Evolutionary conservation across 2,113 vertebrate species (phyloP).

Genomic region (Spheniscus mendiculus): DNA sequence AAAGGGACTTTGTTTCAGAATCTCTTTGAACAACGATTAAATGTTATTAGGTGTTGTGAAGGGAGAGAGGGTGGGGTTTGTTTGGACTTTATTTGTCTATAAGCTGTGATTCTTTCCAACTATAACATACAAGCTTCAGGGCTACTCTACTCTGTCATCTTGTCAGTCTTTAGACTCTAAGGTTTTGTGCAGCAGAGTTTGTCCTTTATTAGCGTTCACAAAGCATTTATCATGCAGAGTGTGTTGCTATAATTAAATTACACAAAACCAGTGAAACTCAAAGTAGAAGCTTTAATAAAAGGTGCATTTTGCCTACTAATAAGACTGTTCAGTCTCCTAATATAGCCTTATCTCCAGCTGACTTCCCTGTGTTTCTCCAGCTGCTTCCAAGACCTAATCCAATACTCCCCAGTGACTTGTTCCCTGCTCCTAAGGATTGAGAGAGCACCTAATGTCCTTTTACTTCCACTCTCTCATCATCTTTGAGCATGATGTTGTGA

Average conservation of each 20-base stretch:
- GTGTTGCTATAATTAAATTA: neutral
- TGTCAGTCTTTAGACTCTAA: neutral
- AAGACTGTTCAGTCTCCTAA: neutral
- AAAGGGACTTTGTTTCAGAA: neutral
- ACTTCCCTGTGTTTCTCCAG: neutral
- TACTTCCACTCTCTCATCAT: fast-evolving
- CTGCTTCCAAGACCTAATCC: neutral
- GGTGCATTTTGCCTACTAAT: neutral
- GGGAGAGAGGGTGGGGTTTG: neutral
- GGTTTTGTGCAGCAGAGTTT: neutral
- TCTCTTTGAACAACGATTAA: neutral
- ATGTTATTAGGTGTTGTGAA: neutral
- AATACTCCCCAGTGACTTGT: neutral
- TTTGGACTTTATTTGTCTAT: neutral
- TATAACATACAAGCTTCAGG: neutral
- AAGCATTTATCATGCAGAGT: neutral
- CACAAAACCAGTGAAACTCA: neutral
- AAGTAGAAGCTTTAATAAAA: neutral
- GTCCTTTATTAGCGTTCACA: neutral
- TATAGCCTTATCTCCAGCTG: neutral
- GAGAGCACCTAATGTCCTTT: neutral
- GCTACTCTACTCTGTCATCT: neutral
- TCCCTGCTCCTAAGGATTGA: neutral
- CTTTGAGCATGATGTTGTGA: neutral
- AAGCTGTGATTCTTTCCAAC: neutral